Conservation (phyloP, 2,888 invertebrate species). For the Drosophila paramelanica region DNA sequence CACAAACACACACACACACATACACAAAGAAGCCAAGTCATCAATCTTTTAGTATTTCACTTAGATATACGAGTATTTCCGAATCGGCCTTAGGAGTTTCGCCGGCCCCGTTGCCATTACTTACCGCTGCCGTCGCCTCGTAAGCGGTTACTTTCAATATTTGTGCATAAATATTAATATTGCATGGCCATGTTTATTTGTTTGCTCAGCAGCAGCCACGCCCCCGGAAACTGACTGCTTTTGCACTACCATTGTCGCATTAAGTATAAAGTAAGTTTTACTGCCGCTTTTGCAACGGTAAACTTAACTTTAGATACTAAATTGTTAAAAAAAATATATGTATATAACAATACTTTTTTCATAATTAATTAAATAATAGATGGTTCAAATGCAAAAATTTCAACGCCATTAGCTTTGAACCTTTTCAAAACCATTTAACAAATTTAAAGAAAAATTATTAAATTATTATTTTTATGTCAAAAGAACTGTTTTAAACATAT, state of each 20-base stretch:
- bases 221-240: constrained; percentile 4
- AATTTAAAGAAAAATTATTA: background rate
- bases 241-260: background rate
- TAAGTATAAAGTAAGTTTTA: background rate
- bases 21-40: constrained; percentile 60
- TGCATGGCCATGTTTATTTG: constrained; percentile 75
- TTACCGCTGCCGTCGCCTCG: background rate
- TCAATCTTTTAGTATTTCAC: constrained; percentile 79
- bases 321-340: too few species aligned
- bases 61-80: constrained; percentile 58
- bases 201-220: constrained; percentile 31
- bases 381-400: too few species aligned
- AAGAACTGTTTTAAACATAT: background rate
- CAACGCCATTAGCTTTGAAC: too few species aligned
- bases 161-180: constrained; percentile 80
- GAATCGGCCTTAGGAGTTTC: constrained; percentile 46
- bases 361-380: too few species aligned
- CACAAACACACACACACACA: constrained; percentile 13
- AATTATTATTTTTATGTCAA: background rate
- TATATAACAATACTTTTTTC: too few species aligned
- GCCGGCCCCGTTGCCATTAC: constrained; percentile 1
- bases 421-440: too few species aligned
- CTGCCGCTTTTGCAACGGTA: background rate
- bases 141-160: constrained; percentile 59
- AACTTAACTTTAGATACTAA: too few species aligned